Conservation (phyloP, 2,888 invertebrate species). For the Oxycera nigricornis region DNA sequence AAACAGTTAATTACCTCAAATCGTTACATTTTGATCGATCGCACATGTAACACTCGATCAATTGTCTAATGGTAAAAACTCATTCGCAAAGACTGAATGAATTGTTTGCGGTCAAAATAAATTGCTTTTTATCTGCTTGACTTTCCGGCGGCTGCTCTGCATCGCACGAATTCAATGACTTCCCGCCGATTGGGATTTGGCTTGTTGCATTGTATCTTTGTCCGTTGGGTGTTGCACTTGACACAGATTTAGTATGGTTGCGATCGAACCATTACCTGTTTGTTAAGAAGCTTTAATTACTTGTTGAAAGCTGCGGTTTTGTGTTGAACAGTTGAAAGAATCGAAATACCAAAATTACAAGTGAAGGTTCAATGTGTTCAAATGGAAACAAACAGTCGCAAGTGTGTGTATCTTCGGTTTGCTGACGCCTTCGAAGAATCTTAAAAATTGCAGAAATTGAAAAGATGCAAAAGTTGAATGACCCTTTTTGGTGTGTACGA, state of each 20-base stretch:
- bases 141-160: slow-evolving; percentile 10
- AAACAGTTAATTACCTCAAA: not conserved
- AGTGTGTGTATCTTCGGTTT: too few relatives aligned
- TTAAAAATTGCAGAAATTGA: too few relatives aligned
- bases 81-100: slow-evolving; percentile 19
- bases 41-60: slow-evolving; percentile 21
- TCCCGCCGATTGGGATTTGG: slow-evolving; percentile 11
- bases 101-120: slow-evolving; percentile 34
- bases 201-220: not conserved
- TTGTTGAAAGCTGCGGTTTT: not conserved
- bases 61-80: slow-evolving; percentile 23
- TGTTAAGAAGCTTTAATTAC: slow-evolving; percentile 21
- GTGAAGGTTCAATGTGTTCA: too few relatives aligned
- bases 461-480: too few relatives aligned
- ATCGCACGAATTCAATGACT: not conserved
- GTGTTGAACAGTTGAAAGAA: not conserved
- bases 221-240: slow-evolving; percentile 20
- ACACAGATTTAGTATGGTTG: not conserved
- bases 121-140: slow-evolving; percentile 10
- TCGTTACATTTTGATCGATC: not conserved
- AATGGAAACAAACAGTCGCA: too few relatives aligned
- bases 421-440: too few relatives aligned
- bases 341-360: too few relatives aligned
- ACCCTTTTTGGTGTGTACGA: too few relatives aligned
- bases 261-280: slow-evolving; percentile 9